Base-by-base conservation (phyloP, 2,797 vertebrate species). In the Sebastes aleutianus region DNA sequence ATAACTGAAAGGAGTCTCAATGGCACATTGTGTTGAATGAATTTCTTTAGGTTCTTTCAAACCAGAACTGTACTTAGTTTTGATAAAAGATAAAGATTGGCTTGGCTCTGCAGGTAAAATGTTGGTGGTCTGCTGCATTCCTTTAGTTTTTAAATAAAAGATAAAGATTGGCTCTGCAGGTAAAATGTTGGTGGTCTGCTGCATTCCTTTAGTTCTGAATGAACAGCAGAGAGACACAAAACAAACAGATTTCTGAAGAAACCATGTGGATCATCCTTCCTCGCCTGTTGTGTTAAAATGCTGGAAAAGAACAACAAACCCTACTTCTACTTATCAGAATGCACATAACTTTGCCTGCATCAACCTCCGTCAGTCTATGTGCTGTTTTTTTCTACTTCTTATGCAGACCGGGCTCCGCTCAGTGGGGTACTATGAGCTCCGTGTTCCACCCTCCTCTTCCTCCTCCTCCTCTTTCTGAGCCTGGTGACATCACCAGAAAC, bases 401-500 rank as follows among this genome's bases (percentile, higher is more conserved):
- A 76, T n/a, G 67, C 84, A 82, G 70, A 82, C 50, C 82, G 39
- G 59, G 31, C 70, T 75, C 54, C 6, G 4, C 53, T 87, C 61
- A 68, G 59, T 57, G 11, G 73, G 85, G 54, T 76, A 62, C 80
- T 34, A 20, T 83, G 70, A 89, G 89, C 85, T 87, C 83, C 76
- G 78, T 69, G 76, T 78, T 70, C 76, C 75, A 54, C 57, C 70
- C 73, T 75, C 43, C 16, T 47, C 16, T 16, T 56, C 43, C 43
- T 47, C 43, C 43, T 18, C 43, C 16, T 18, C 43, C 64, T 79
- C 82, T 83, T 56, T 85, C 69, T 76, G 74, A 86, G 68, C 78
- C 50, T n/a, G 43, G 75, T 93, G 92, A 92, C 90, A 93, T 90
- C 88, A 91, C 53, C 81, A 83, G 34, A 82, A 87, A 84, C 43